Conservation (phyloP, 2,888 invertebrate genomes). For the Andrena minutula region DNA sequence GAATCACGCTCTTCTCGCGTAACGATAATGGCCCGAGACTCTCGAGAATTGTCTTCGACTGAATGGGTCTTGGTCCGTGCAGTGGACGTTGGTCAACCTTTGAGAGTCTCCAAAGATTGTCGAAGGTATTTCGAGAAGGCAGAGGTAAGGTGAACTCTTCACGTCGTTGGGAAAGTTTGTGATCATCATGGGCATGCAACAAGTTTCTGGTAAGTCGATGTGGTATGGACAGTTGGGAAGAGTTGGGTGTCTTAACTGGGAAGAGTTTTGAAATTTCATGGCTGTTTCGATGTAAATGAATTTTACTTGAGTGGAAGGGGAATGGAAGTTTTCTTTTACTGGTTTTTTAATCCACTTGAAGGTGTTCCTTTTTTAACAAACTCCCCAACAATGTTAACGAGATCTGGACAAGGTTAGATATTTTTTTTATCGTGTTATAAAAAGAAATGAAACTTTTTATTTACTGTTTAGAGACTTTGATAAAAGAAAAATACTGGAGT, state of each 20-base stretch:
- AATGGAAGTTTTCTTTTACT: too few species aligned
- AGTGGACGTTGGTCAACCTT: neutral
- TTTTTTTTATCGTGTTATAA: too few species aligned
- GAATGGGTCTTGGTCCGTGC: neutral
- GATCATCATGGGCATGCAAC: slow-evolving; percentile 24
- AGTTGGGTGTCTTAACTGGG: neutral
- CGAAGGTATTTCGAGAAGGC: neutral
- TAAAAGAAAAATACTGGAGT: too few species aligned
- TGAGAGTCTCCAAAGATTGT: neutral
- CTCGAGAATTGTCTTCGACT: slow-evolving; percentile 4
- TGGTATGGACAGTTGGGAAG: neutral
- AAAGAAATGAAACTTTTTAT: too few species aligned
- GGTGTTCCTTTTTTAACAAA: too few species aligned
- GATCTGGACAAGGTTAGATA: too few species aligned
- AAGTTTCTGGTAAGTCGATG: neutral
- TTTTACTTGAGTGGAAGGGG: too few species aligned
- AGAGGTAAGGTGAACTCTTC: neutral
- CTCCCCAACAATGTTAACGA: too few species aligned
- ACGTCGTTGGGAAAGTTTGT: slow-evolving; percentile 1
- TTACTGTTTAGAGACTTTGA: too few species aligned
- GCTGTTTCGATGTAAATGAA: too few species aligned
- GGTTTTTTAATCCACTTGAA: too few species aligned
- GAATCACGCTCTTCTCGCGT: neutral
- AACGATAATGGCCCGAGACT: slow-evolving; percentile 6
- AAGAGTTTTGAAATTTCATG: neutral